A percentile compares a stretch with the other conserved stretches of the same genome.
Conservation (phyloP, 2,888 invertebrate species). For the Gari tellinella region DNA sequence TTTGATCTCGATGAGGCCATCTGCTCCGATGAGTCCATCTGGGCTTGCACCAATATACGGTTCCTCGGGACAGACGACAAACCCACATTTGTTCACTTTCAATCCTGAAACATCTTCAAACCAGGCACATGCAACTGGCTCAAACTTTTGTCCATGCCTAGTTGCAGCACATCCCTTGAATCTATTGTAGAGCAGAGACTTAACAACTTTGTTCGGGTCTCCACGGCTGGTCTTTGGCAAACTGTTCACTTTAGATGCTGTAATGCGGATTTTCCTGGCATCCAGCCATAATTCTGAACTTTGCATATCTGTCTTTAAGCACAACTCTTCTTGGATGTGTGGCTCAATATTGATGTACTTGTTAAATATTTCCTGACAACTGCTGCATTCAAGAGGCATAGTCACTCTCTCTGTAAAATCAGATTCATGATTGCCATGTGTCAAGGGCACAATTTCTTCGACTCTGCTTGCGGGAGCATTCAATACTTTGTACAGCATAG, state of each 20-base stretch:
- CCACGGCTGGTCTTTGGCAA: constrained; percentile 18
- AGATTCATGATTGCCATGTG: too few relatives aligned
- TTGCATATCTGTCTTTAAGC: constrained; percentile 12
- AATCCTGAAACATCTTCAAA: constrained; percentile 5
- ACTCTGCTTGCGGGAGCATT: too few relatives aligned
- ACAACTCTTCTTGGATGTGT: neutral
- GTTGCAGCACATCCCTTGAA: constrained; percentile 33
- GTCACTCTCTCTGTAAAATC: too few relatives aligned
- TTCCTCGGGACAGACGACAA: constrained; percentile 15
- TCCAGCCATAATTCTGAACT: constrained; percentile 20
- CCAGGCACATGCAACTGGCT: constrained; percentile 21
- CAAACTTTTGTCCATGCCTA: constrained; percentile 25
- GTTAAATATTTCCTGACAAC: constrained; percentile 12
- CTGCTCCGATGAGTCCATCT: constrained; percentile 17
- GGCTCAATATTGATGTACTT: constrained; percentile 11
- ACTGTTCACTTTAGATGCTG: constrained; percentile 10
- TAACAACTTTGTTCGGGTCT: constrained; percentile 25
- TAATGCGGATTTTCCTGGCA: constrained; percentile 25
- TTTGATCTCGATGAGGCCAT: constrained; percentile 32
- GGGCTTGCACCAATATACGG: constrained; percentile 37
- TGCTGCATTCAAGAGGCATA: neutral
- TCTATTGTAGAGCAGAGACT: constrained; percentile 18
- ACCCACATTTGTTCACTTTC: constrained; percentile 4
- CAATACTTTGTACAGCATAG: constrained; percentile 27
- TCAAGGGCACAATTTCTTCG: too few relatives aligned